Base-by-base conservation (phyloP, 2,797 vertebrate genomes). In the Eurystomus glaucurus region DNA sequence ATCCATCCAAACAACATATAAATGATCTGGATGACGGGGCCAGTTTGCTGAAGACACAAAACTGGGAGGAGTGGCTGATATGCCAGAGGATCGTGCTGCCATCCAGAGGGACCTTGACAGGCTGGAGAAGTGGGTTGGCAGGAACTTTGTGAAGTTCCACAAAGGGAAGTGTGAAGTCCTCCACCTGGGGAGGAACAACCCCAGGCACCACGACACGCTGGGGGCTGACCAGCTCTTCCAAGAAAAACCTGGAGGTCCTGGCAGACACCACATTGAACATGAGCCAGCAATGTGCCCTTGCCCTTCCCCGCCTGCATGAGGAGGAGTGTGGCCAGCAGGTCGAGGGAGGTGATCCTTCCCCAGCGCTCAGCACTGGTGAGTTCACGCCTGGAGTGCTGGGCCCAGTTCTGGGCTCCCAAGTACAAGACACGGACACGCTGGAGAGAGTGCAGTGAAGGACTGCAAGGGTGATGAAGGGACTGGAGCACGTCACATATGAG, bases 1-100 rank as follows among this genome's bases (percentile, higher is more conserved):
- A 76, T 3, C 66, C 26, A 29, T 3, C n/a, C 1, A n/a, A 57
- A 50, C 45, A 5, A 21, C 1, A 2, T 22, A 20, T 55, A 31
- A 48, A 74, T 26, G 35, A 62, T 6, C 37, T 29, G 33, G 65
- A 18, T 11, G 23, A 18, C 6, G n/a, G 52, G 37, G 5, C 7
- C 28, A 51, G 28, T 33, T 15, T 23, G 50, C 64, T 77, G 50
- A 20, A 57, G 46, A 54, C 17, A 54, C 46, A 48, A 26, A 80
- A 20, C 7, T 35, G 35, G 35, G 35, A 35, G 35, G 35, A 35
- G 35, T 35, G 35, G 35, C 35, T 35, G 35, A 35, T 35, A 8
- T 35, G 35, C 35, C 35, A 35, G 35, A 35, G 35, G 35, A 35
- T 35, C 35, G 35, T 35, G 35, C 35, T 35, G 35, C 35, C 35